Evolutionary conservation across 2,113 vertebrate species (phyloP), one percentile per base, ranked within the genome.

Genomic region (Crotalus helleri): DNA sequence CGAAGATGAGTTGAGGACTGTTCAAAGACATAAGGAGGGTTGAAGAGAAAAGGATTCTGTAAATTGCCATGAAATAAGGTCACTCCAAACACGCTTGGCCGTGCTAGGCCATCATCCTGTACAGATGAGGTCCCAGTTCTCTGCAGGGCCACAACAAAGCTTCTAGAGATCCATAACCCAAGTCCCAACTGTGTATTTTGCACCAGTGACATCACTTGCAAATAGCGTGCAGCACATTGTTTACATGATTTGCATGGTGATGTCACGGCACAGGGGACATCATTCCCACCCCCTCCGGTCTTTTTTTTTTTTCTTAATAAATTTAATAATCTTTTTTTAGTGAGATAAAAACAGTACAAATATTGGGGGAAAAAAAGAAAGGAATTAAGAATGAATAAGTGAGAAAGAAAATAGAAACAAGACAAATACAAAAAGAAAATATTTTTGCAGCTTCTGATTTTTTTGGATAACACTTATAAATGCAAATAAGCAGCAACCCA

Each of bases 1-100:
- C 87, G 33, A 93, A n/a, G 13, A 95, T 0, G 90, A 98, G 94
- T 69, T 95, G 94, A 0, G 93, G 92, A 90, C 96, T 97, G 86
- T 1, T 4, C 3, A 90, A 26, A 86, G 74, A 91, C 59, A 24
- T 19, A 85, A 0, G 0, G 0, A 0, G 23, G 5, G 33, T 26
- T 44, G 46, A 9, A 10, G 33, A 13, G 44, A 51, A 53, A 8
- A 24, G 46, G 19, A 81, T 39, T 19, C 3, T 21, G 64, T 19
- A 10, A 51, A 21, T 44, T 81, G 74, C 15, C 15, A 39, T 81
- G 33, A 81, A 81, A 81, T 39, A 17, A 39, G 33, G 69, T 81
- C 69, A 19, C 2, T 1, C 17, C n/a, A 39, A 39, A 44, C n/a
- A 19, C 1, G 15, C 69, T 39, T 39, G 33, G 33, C n/a, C 0